Evolutionary conservation across 2,888 invertebrate genomes (phyloP).

Genomic region (Volucella inflata): DNA sequence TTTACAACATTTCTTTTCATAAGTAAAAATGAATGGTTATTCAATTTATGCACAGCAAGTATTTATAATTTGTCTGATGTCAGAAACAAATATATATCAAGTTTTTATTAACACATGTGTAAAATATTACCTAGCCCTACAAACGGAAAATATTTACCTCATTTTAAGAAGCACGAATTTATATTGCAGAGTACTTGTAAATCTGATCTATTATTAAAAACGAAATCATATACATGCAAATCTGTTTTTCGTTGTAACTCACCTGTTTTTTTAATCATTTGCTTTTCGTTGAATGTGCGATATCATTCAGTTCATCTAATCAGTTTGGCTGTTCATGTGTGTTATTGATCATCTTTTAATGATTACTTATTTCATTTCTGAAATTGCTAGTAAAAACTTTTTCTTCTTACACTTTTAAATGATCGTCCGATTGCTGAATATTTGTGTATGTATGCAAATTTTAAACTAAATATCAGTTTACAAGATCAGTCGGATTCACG

Average conservation of each 20-base stretch:
- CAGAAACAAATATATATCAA: too few species aligned
- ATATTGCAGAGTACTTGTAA: too few species aligned
- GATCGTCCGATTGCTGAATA: slow-evolving; percentile 57
- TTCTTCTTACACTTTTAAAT: slow-evolving; percentile 55
- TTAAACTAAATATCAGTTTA: slow-evolving; percentile 79
- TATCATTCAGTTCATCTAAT: slow-evolving; percentile 64
- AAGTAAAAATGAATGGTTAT: too few species aligned
- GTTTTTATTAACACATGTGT: too few species aligned
- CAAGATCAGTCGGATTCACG: slow-evolving; percentile 84
- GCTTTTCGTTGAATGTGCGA: slow-evolving; percentile 24
- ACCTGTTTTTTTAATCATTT: slow-evolving; percentile 48
- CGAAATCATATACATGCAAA: background rate
- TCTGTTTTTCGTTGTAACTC: slow-evolving; percentile 8
- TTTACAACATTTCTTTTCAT: too few species aligned
- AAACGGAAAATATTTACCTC: too few species aligned
- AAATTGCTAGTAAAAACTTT: slow-evolving; percentile 51
- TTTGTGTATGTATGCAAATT: slow-evolving; percentile 29
- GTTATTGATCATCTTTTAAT: slow-evolving; percentile 40
- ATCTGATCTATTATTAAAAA: too few species aligned
- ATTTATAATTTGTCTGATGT: too few species aligned
- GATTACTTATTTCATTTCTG: slow-evolving; percentile 36
- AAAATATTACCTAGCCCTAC: too few species aligned
- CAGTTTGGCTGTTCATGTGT: slow-evolving; percentile 55
- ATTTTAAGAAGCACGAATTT: too few species aligned
- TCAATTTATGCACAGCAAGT: too few species aligned